Percentiles rank a stretch among this genome's conserved stretches.
These are phyloP conservation scores for Musca domestica DNA, from an alignment of 1,140 invertebrate species.

Conservation along the genomic window DNA sequence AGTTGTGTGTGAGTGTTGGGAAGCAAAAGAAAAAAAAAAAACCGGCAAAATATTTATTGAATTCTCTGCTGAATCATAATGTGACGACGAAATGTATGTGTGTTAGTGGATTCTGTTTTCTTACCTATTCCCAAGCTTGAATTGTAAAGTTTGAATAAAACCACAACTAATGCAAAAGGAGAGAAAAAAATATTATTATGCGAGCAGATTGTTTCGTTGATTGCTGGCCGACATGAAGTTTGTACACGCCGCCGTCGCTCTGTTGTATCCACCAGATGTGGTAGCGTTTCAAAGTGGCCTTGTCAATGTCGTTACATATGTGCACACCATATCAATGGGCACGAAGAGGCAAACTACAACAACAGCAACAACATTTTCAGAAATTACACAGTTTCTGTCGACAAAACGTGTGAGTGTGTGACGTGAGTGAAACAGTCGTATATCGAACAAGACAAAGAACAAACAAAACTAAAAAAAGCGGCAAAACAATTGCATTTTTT, in stretches of 20 bases:
- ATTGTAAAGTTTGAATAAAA: not conserved
- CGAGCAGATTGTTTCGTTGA: not conserved
- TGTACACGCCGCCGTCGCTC: too few species aligned
- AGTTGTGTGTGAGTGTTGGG: not conserved
- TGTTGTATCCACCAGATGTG: too few species aligned
- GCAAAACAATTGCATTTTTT: slow-evolving; percentile 1
- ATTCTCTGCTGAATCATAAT: not conserved
- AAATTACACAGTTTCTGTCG: not conserved
- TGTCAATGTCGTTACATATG: slow-evolving; percentile 18
- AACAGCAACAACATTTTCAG: not conserved
- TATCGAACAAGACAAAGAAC: too few species aligned
- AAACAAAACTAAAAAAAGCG: too few species aligned
- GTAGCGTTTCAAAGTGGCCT: slow-evolving; percentile 3
- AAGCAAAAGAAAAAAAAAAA: too few species aligned
- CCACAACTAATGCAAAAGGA: not conserved
- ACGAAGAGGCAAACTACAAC: not conserved
- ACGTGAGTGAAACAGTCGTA: too few species aligned
- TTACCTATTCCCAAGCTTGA: slow-evolving; percentile 1
- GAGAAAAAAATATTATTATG: not conserved
- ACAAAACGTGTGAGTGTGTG: too few species aligned
- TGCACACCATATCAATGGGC: too few species aligned
- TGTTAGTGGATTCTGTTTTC: too few species aligned
- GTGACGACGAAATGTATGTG: too few species aligned
- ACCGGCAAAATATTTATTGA: not conserved
- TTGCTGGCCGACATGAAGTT: not conserved